A percentile compares a stretch with the other conserved stretches of the same genome.
These are phyloP conservation scores for Oreamnos americanus DNA, from an alignment of 2,113 vertebrate genomes.

Conservation along the genomic window DNA sequence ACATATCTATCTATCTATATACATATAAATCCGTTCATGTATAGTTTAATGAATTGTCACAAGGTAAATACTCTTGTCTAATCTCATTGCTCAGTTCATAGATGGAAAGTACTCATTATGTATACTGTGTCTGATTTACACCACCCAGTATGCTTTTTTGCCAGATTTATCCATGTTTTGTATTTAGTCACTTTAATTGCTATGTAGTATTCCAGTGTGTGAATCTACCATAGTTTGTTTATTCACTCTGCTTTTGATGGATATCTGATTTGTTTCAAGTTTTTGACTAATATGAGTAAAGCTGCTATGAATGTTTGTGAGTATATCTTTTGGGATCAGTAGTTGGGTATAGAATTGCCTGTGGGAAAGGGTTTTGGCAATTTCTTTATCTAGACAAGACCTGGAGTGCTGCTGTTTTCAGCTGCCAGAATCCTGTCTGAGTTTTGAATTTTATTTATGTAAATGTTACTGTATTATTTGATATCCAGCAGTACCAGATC, in stretches of 20 bases:
- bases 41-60: background rate
- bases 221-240: background rate
- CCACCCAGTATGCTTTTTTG: background rate
- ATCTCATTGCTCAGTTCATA: background rate
- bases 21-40: background rate
- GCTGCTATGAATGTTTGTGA: background rate
- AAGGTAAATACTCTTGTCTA: background rate
- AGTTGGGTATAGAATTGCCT: background rate
- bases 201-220: background rate
- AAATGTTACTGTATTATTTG: background rate
- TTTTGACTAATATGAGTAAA: background rate
- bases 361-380: background rate
- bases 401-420: background rate
- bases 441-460: background rate
- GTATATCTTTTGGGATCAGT: background rate
- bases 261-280: background rate
- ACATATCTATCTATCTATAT: background rate
- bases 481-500: background rate
- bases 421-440: background rate
- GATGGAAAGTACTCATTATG: background rate
- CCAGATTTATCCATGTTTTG: background rate
- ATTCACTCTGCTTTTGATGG: background rate
- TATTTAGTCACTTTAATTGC: background rate
- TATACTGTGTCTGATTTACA: background rate
- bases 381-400: background rate